These are phyloP conservation scores for Chrysopilus asiliformis DNA, from an alignment of 2,888 invertebrate species.

Conservation along the genomic window DNA sequence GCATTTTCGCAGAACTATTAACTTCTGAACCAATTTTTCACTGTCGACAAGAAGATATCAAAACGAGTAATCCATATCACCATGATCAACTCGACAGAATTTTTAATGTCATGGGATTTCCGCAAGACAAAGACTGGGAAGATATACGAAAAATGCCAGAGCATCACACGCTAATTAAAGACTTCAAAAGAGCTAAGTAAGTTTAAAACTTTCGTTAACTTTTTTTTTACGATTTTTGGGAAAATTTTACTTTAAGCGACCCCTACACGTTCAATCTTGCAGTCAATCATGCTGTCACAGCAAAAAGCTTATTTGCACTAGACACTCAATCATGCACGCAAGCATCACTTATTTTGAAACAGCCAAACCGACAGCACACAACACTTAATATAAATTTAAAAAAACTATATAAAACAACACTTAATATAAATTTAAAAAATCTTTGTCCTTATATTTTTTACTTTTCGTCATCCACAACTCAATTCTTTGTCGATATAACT, in stretches of 20 bases:
- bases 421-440: too few relatives aligned
- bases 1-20: conserved; percentile 96
- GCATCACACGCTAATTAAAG: conserved; percentile 86
- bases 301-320: too few relatives aligned
- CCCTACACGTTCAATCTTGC: too few relatives aligned
- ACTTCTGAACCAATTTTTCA: conserved; percentile 99
- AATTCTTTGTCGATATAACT: too few relatives aligned
- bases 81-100: conserved; percentile 97
- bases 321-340: too few relatives aligned
- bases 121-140: conserved; percentile 95
- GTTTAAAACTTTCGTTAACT: conserved; percentile 20
- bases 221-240: background rate
- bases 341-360: too few relatives aligned
- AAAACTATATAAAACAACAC: too few relatives aligned
- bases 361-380: too few relatives aligned
- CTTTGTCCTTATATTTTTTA: too few relatives aligned
- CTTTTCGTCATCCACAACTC: too few relatives aligned
- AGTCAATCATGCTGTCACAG: too few relatives aligned
- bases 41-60: conserved; percentile 98
- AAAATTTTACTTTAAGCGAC: conserved; percentile 1
- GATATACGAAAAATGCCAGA: conserved; percentile 99
- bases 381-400: too few relatives aligned
- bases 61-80: conserved; percentile 98
- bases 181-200: conserved; percentile 89
- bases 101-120: conserved; percentile 99